Percentiles rank a stretch among this genome's conserved stretches.
These are phyloP conservation scores for Bradypus variegatus DNA, from an alignment of 2,797 vertebrate genomes.

Conservation along the genomic window DNA sequence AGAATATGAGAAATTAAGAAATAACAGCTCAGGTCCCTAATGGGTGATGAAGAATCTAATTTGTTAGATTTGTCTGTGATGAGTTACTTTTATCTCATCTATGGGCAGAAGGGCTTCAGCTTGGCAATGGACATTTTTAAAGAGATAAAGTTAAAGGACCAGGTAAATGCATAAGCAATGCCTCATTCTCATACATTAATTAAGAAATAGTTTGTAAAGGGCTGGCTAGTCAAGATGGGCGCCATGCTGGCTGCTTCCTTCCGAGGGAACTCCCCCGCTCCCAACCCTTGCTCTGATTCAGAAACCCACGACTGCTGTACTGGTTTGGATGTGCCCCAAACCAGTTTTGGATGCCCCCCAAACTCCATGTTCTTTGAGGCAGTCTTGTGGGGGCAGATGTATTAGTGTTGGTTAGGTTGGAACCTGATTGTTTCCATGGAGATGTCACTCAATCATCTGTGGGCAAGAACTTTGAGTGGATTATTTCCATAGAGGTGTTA, in stretches of 20 bases:
- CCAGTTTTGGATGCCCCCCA: too few relatives aligned
- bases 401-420: too few relatives aligned
- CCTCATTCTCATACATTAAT: neutral
- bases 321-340: too few relatives aligned
- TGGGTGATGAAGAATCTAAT: neutral
- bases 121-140: neutral
- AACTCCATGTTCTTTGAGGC: too few relatives aligned
- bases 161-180: neutral
- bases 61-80: neutral
- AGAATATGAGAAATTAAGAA: neutral
- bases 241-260: neutral
- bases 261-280: neutral
- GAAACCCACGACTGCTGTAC: too few relatives aligned
- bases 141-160: neutral
- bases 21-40: neutral
- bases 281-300: neutral
- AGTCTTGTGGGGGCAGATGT: too few relatives aligned
- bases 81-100: neutral
- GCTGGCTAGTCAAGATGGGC: neutral
- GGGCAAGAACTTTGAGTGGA: too few relatives aligned
- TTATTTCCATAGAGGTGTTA: too few relatives aligned
- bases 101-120: neutral
- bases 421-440: too few relatives aligned
- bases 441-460: too few relatives aligned
- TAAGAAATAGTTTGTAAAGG: neutral